phyloP scores from a whole-genome alignment of 2,888 invertebrate species.

The Magallana nippona region DNA sequence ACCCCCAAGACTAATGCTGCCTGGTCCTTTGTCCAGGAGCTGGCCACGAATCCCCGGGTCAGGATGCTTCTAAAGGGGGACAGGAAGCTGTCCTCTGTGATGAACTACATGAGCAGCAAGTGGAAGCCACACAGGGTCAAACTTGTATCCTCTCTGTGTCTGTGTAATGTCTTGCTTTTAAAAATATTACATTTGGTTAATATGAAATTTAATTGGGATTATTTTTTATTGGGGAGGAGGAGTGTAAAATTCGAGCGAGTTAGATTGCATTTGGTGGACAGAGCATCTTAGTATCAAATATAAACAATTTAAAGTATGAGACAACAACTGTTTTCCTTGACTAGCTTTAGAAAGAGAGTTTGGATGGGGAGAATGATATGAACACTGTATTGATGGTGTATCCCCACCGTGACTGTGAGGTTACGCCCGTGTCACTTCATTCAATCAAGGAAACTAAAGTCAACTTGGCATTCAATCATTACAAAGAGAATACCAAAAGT shows the following conservation, averaged over 20 bases:
- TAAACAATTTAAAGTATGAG: neutral
- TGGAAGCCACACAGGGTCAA: conserved; percentile 85
- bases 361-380: conserved; percentile 55
- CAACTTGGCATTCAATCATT: conserved; percentile 63
- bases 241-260: too few relatives aligned
- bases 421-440: conserved; percentile 65
- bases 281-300: neutral
- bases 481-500: conserved; percentile 62
- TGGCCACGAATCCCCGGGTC: conserved; percentile 94
- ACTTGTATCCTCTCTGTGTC: conserved; percentile 71
- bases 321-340: neutral
- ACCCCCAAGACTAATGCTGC: conserved; percentile 89
- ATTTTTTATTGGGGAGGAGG: too few relatives aligned
- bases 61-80: conserved; percentile 88
- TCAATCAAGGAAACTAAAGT: conserved; percentile 60
- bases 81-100: conserved; percentile 86
- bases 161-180: neutral
- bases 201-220: too few relatives aligned
- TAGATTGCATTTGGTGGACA: too few relatives aligned
- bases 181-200: too few relatives aligned
- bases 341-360: conserved; percentile 63
- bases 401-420: conserved; percentile 66
- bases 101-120: conserved; percentile 87
- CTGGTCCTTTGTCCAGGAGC: conserved; percentile 90
- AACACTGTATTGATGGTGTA: conserved; percentile 67